Conservation (phyloP, 2,113 vertebrate species). For the Trematomus loennbergii region DNA sequence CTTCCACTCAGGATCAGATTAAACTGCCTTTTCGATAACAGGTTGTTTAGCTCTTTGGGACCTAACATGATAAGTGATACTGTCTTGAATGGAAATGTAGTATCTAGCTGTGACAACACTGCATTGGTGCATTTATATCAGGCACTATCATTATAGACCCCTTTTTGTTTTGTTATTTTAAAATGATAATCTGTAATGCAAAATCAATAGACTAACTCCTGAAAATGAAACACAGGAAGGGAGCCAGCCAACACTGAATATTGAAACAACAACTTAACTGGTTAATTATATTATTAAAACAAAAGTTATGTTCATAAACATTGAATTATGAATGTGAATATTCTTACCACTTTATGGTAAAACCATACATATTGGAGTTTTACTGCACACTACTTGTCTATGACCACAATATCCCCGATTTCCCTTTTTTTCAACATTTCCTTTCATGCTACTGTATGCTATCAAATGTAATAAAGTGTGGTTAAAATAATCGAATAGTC, state of each 20-base stretch:
- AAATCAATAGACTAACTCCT: not conserved
- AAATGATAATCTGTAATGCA: not conserved
- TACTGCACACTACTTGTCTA: too few relatives aligned
- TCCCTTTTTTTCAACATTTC: not conserved
- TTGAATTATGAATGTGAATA: not conserved
- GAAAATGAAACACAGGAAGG: not conserved
- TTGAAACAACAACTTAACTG: too few relatives aligned
- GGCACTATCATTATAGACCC: not conserved
- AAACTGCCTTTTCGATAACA: too few relatives aligned
- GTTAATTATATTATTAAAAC: too few relatives aligned
- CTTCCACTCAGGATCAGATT: not conserved
- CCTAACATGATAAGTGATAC: not conserved
- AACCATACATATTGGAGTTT: not conserved
- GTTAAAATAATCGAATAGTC: not conserved
- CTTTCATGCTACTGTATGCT: not conserved
- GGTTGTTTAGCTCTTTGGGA: not conserved
- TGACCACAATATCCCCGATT: slow-evolving; percentile 1
- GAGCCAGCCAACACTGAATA: not conserved
- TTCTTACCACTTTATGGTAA: not conserved
- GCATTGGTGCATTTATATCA: not conserved
- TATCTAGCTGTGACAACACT: not conserved
- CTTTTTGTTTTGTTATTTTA: not conserved
- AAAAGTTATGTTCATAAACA: too few relatives aligned
- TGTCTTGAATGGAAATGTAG: not conserved
- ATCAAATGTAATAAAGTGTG: not conserved